A percentile compares a stretch with the other conserved stretches of the same genome.
phyloP scores from a whole-genome alignment of 2,888 invertebrate species.

The Brenthis hecate region DNA sequence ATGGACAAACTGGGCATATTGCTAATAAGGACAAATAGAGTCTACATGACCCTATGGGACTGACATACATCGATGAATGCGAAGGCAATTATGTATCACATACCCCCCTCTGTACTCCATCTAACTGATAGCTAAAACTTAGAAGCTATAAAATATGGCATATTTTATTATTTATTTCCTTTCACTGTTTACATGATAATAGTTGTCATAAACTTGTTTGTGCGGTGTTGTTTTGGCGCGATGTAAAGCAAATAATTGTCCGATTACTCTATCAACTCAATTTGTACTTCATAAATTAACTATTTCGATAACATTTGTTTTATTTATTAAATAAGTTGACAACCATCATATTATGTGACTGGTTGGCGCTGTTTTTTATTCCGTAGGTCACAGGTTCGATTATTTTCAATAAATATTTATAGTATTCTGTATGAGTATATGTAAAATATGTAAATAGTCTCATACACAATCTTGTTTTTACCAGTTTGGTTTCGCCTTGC shows the following conservation, averaged over 20 bases:
- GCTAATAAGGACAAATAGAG: too few species aligned
- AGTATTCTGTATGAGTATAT: too few species aligned
- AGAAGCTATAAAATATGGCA: too few species aligned
- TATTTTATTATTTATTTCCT: constrained; percentile 1
- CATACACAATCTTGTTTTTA: too few species aligned
- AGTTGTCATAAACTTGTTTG: constrained; percentile 17
- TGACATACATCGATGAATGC: too few species aligned
- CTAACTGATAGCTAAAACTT: too few species aligned
- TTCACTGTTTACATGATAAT: constrained; percentile 7
- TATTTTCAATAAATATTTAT: background rate
- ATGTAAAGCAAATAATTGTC: background rate
- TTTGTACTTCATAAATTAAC: constrained; percentile 16
- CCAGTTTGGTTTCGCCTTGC: too few species aligned
- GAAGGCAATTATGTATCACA: too few species aligned
- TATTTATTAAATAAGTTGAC: background rate
- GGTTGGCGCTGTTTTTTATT: background rate
- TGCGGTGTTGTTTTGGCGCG: constrained; percentile 3
- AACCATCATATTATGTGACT: background rate
- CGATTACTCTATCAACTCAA: constrained; percentile 1
- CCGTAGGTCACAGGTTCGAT: background rate
- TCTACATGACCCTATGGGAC: too few species aligned
- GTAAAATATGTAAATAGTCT: too few species aligned
- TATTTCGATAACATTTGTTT: constrained; percentile 10
- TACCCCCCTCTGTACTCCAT: too few species aligned
- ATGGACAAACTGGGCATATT: too few species aligned